Percentiles rank a stretch among this genome's conserved stretches.
phyloP scores from a whole-genome alignment of 2,113 vertebrate genomes.

The Perognathus longimembris region DNA sequence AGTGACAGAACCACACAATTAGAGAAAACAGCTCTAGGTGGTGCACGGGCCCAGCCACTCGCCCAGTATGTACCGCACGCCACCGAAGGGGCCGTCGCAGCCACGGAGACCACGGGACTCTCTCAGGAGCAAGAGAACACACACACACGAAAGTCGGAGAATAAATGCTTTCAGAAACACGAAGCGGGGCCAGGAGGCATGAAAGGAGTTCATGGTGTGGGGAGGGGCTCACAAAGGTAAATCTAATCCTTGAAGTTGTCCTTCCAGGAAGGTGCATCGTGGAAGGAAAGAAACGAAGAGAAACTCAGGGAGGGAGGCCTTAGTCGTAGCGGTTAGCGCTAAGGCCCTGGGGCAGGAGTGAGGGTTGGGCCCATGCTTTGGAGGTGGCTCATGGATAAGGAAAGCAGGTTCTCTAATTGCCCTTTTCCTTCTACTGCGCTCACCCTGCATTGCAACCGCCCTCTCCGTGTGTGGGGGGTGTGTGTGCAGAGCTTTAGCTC shows the following conservation, averaged over 20 bases:
- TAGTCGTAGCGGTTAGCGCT: not conserved
- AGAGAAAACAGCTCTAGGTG: not conserved
- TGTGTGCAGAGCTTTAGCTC: no score
- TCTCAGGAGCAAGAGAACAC: not conserved
- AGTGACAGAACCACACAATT: not conserved
- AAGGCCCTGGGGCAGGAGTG: not conserved
- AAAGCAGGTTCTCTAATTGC: not conserved
- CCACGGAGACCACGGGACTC: not conserved
- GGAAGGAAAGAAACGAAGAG: not conserved
- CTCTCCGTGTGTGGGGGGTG: no score
- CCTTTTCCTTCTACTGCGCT: not conserved
- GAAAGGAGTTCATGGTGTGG: rapidly evolving
- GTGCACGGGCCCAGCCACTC: not conserved
- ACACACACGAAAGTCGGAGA: not conserved
- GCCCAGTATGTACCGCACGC: not conserved
- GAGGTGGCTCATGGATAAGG: not conserved
- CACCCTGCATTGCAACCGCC: no score
- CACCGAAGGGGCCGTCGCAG: not conserved
- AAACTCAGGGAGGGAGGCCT: not conserved
- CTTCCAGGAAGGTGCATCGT: not conserved
- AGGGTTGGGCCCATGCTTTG: no score
- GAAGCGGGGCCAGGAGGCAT: not conserved
- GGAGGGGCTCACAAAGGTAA: not conserved
- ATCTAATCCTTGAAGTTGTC: not conserved
- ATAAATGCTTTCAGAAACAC: not conserved